These are phyloP conservation scores for Meriones psammophilus DNA, from an alignment of 2,797 vertebrate genomes.

Conservation along the genomic window DNA sequence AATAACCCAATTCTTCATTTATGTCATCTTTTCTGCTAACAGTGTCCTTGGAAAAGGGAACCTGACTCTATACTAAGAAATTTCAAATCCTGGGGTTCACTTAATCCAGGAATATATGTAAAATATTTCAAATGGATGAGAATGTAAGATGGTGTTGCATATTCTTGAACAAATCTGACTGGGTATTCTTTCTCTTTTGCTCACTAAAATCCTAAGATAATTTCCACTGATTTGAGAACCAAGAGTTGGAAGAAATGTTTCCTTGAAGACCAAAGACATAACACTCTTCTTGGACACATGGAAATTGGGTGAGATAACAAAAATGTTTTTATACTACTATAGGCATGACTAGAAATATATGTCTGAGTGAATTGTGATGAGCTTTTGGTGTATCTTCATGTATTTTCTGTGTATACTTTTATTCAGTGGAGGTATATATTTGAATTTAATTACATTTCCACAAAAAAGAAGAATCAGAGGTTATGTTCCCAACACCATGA, in stretches of 20 bases:
- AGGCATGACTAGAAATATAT: background rate
- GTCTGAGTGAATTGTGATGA: background rate
- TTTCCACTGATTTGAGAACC: background rate
- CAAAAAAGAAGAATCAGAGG: background rate
- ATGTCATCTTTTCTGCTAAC: background rate
- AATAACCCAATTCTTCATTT: background rate
- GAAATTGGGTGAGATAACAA: background rate
- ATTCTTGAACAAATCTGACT: background rate
- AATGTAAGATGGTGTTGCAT: background rate
- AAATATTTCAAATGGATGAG: background rate
- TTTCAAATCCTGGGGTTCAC: background rate
- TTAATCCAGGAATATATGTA: background rate
- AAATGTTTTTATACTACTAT: background rate
- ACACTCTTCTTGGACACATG: background rate
- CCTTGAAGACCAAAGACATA: background rate
- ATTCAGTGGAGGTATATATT: background rate
- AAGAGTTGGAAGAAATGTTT: background rate
- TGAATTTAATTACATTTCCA: background rate
- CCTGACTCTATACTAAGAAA: background rate
- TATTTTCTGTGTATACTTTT: background rate
- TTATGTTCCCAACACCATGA: background rate
- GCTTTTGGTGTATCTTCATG: background rate
- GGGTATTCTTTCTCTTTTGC: background rate
- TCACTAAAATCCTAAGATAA: background rate
- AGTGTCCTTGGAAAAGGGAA: background rate